Evolutionary conservation across 2,113 vertebrate genomes (phyloP).

Genomic region (Murina feae): DNA sequence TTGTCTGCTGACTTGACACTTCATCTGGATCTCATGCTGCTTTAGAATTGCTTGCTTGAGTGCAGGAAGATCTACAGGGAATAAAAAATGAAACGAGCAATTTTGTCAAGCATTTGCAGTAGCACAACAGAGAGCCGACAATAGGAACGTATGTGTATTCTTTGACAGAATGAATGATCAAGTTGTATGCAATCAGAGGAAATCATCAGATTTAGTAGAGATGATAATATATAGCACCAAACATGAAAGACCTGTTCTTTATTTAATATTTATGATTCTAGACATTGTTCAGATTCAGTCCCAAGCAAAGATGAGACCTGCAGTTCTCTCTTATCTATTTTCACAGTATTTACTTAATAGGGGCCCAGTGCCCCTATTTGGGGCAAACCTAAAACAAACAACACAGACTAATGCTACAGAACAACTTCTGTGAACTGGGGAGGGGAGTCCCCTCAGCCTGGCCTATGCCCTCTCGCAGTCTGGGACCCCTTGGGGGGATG

Average conservation of each 20-base stretch:
- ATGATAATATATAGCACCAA: conserved; percentile 17
- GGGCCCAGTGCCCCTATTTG: no score
- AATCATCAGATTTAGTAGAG: conserved; percentile 12
- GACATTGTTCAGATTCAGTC: not conserved
- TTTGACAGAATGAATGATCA: conserved; percentile 45
- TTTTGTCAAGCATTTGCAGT: conserved; percentile 51
- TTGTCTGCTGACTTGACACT: conserved; percentile 50
- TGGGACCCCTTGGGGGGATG: no score
- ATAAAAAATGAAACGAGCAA: conserved; percentile 13
- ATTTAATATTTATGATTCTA: conserved; percentile 23
- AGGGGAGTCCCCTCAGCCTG: no score
- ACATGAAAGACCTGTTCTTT: not conserved
- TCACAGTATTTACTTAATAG: conserved; percentile 24
- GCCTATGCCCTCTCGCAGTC: no score
- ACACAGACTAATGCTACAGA: no score
- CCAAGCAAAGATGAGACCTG: not conserved
- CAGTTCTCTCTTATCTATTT: conserved; percentile 13
- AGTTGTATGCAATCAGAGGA: conserved; percentile 8
- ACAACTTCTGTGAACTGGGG: no score
- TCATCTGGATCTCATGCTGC: conserved; percentile 32
- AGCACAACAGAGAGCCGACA: conserved; percentile 38
- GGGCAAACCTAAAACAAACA: no score
- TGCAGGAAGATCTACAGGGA: not conserved
- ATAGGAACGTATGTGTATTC: not conserved
- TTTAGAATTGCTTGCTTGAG: conserved; percentile 47